These are phyloP conservation scores for Chironomus tentans DNA, from an alignment of 2,888 invertebrate genomes.

Conservation along the genomic window DNA sequence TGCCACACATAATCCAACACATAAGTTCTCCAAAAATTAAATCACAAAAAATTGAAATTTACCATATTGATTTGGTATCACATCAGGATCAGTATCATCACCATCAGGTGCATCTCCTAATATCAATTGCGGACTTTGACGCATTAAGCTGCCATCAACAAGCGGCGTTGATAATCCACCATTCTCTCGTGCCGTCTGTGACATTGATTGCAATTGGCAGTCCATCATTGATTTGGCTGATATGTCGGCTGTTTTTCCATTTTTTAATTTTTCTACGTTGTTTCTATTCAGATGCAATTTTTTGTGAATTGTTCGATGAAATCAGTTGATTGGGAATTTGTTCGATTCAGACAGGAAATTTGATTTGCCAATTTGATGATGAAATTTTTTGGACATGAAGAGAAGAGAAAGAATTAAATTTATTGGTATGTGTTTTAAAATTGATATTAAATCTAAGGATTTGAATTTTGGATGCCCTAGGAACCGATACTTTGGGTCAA, in stretches of 20 bases:
- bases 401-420: not conserved
- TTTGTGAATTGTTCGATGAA: not conserved
- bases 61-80: constrained; percentile 84
- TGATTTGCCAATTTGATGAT: too few species aligned
- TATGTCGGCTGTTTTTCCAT: constrained; percentile 13
- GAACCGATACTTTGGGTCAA: too few species aligned
- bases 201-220: constrained; percentile 27
- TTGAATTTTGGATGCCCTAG: too few species aligned
- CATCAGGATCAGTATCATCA: constrained; percentile 72
- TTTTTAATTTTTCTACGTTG: constrained; percentile 20
- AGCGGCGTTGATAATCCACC: constrained; percentile 32
- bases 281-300: not conserved
- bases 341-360: too few species aligned
- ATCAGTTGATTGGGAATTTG: not conserved
- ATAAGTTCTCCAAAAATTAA: too few species aligned
- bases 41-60: constrained; percentile 32
- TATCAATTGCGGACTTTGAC: constrained; percentile 42
- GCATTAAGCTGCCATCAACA: constrained; percentile 39
- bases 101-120: constrained; percentile 39
- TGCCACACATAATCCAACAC: too few species aligned
- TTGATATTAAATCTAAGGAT: too few species aligned
- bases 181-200: constrained; percentile 33
- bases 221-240: constrained; percentile 15
- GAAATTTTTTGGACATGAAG: too few species aligned
- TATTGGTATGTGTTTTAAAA: too few species aligned